Evolutionary conservation across 1,140 invertebrate genomes (phyloP), one percentile per base, ranked within the genome.

Genomic region (Camponotus pennsylvanicus): DNA sequence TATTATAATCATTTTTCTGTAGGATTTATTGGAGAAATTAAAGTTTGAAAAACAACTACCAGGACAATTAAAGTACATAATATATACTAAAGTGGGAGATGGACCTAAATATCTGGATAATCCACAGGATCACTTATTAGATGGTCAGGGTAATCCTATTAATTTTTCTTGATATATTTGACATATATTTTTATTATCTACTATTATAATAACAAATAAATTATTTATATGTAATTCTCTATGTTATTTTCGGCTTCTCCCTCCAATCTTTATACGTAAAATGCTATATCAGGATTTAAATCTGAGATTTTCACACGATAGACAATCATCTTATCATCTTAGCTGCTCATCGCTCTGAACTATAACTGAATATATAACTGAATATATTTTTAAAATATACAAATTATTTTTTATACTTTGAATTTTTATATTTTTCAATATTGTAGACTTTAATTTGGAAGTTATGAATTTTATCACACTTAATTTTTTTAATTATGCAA

Each of bases 11-110:
- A 77, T 32, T 71, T 61, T 78, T n/a, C 87, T 5, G 93, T 94
- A 96, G 96, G 92, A 95, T 32, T 85, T 95, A 21, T 79, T 95
- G 40, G 86, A 93, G 45, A 92, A 93, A 45, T 89, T 96, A 18
- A 94, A 95, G 82, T 75, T 96, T 40, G 80, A 95, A 32, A 91
- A 93, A 64, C 93, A 96, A 87, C 90, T 92, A 37, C 92, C 93
- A 32, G 97, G 97, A 92, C 91, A 96, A 21, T 94, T 99, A 2
- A 98, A 98, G 93, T 98, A 98, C 94, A 96, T 98, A n/a, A 98
- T 98, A 89, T 96, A 97, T 90, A 98, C 98, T 4, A 96, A 96
- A 94, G 95, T 98, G 61, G 97, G 98, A 9, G 95, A 96, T 79
- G 98, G 97, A 15, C 97, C 97, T 13, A 93, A 95, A 88, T 93